Percentiles rank a stretch among this genome's conserved stretches.
Evolutionary conservation across 2,797 vertebrate species (phyloP).

Genomic region (Trematomus bernacchii): DNA sequence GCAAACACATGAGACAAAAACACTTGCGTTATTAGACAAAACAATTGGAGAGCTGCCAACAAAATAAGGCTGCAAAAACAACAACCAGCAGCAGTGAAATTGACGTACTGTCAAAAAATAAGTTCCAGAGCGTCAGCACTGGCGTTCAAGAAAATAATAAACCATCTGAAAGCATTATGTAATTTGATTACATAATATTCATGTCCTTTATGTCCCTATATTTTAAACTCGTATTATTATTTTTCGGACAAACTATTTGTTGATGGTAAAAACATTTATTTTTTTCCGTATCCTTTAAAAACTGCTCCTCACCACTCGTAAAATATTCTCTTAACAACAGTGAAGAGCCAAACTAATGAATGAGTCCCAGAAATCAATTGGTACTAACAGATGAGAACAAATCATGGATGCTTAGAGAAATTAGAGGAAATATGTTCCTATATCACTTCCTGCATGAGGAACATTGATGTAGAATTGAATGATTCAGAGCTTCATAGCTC

Average conservation of each 20-base stretch:
- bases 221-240: too few species aligned
- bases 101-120: not conserved
- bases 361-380: not conserved
- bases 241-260: too few species aligned
- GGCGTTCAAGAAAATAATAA: too few species aligned
- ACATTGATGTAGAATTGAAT: not conserved
- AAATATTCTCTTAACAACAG: not conserved
- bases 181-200: not conserved
- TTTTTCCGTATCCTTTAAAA: too few species aligned
- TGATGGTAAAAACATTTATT: not conserved
- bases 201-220: not conserved
- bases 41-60: too few species aligned
- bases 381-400: not conserved
- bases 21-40: not conserved
- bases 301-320: not conserved
- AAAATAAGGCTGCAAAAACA: too few species aligned
- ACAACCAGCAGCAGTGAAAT: too few species aligned
- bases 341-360: not conserved
- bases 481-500: slow-evolving; percentile 4
- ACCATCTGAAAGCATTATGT: not conserved
- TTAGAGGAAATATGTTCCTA: too few species aligned
- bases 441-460: not conserved
- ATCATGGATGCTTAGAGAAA: not conserved
- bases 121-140: too few species aligned
- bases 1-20: slow-evolving; percentile 46